These are phyloP conservation scores for Alectura lathami DNA, from an alignment of 2,113 vertebrate species.

Conservation along the genomic window DNA sequence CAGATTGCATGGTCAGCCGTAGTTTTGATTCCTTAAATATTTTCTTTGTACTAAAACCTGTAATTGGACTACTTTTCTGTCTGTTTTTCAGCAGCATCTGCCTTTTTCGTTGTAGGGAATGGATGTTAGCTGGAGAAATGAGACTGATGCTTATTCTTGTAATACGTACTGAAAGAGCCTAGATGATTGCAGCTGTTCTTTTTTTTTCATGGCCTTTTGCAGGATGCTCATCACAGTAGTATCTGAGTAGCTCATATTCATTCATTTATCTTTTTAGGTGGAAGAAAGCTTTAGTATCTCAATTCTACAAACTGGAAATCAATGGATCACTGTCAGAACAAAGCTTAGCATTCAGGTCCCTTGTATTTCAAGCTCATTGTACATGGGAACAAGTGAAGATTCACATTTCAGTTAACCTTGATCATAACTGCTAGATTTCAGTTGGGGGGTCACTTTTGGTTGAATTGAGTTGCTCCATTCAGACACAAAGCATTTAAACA, in stretches of 20 bases:
- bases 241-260: neutral
- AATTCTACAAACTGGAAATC: slow-evolving; percentile 9
- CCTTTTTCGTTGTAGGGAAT: neutral
- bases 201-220: neutral
- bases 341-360: neutral
- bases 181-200: neutral
- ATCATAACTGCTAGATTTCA: neutral
- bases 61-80: neutral
- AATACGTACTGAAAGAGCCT: neutral
- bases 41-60: neutral
- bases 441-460: neutral
- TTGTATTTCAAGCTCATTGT: neutral
- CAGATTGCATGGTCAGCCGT: neutral
- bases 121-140: neutral
- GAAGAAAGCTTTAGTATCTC: slow-evolving; percentile 14
- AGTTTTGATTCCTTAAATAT: neutral
- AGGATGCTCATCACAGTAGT: neutral
- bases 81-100: neutral
- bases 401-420: neutral
- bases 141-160: neutral
- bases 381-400: neutral
- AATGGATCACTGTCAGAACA: slow-evolving; percentile 22
- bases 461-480: neutral
- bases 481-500: neutral
- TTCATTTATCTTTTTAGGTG: neutral